Base-by-base conservation (phyloP, 2,888 invertebrate genomes). In the Fragum fragum region DNA sequence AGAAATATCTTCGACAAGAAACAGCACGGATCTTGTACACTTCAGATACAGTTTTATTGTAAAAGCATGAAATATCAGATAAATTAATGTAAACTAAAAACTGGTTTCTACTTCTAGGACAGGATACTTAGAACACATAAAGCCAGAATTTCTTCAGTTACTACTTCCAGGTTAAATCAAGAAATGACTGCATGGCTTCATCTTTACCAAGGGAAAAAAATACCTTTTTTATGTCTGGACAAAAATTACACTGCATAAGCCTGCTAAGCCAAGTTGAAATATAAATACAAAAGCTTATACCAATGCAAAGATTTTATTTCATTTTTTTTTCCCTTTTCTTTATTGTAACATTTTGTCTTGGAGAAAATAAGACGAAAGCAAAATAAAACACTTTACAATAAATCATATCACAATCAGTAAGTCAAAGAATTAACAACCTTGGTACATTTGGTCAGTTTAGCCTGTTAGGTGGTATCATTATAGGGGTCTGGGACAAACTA, bases 11-110 rank as follows among this genome's bases (percentile, higher is more conserved):
- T 47, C 14, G n/a, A 47, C n/a, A 47, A 14, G 57, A 57, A 57
- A 57, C 55, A 73, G 72, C 57, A 47, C 57, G 63, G 29, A 29
- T 42, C 81, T 76, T 81, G 81, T 81, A 84, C 81, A 84, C 84
- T 81, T 79, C 81, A 79, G 73, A 68, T 55, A 73, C 23, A 16
- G 42, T 73, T 78, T 84, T 76, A 76, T 76, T 73, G 76, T 53
- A 79, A 71, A 84, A 79, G 81, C 79, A 79, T 79, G 78, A 76
- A 66, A 66, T 66, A 18, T 66, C 61, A 61, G 42, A 66, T 66
- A 66, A 66, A 66, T 66, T 66, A 57, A 11, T 57, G 26, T 9
- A 23, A 57, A 57, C 57, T 57, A 57, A 57, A 57, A 57, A 57
- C 28, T 57, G 57, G 57, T 57, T 57, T 26, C 57, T 57, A 42